Base-by-base conservation (phyloP, 1,140 invertebrate species). In the Anagrus nilaparvatae region DNA sequence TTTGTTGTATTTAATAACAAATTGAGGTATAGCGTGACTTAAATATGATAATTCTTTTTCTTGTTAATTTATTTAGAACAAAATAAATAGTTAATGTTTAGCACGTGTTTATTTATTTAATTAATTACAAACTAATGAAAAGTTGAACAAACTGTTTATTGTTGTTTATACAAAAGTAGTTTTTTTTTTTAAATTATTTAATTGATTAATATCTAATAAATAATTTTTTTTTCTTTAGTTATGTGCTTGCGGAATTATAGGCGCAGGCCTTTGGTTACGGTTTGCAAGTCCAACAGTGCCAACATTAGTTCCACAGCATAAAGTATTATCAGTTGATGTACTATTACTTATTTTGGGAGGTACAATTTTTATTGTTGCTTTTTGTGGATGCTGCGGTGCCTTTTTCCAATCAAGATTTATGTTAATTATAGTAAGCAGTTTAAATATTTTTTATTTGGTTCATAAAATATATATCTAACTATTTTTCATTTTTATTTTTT, bases 341-440 rank as follows among this genome's bases (percentile, higher is more conserved):
- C 55, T 87, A 29, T 72, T 81, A 46, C 74, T 87, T 31, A 69
- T 70, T 20, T 70, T 78, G 13, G 84, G 84, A 34, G 72, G 76
- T 25, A 53, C 82, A 27, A 77, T 78, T 16, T 82, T 87, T 52
- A 68, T 83, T 33, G 70, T 85, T 2, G 79, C 82, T 21, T 84
- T 87, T 63, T 78, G 84, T 49, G 84, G 82, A 36, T 87, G 83
- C 61, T 87, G 84, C 58, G 84, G 84, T 9, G 76, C 82, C 29
- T 87, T 82, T 81, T 82, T 84, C 54, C 79, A 86, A 58, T 85
- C 77, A 24, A 74, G 79, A 55, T 84, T 80, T 52, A 73, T 87
- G 53, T 69, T 88, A 13, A 76, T 85, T 45, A 75, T 78, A 53
- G 84, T 86, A 62, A 71, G 76, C 12, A 8, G 10, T 18, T 31